Evolutionary conservation across 2,888 invertebrate genomes (phyloP), one percentile per base, ranked within the genome.

Genomic region (Phoenoteleia sp.): DNA sequence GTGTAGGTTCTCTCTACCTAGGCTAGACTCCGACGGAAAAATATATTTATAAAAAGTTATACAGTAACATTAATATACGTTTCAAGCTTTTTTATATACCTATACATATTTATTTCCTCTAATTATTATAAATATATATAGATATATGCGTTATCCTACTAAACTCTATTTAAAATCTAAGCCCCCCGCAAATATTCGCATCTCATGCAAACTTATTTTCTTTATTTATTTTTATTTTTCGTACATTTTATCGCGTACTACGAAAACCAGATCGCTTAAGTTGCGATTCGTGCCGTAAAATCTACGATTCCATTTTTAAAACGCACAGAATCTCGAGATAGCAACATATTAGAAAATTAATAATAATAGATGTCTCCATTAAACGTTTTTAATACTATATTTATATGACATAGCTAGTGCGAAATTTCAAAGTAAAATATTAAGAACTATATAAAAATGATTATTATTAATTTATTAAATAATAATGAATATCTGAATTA

Each of bases 1-100:
- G 90, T 92, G 91, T 92, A 91, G 91, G 91, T 91, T 86, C 45
- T 83, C 88, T 92, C 92, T 93, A 93, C 92, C 93, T 93, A 93
- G 91, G 92, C 93, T 93, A 93, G 91, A 93, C 92, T 93, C 92
- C 92, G 93, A 93, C 93, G 93, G 91, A 93, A 93, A 93, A 93
- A 93, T 93, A 93, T 93, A 93, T 93, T 93, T 93, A 93, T 93
- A 93, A 93, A 93, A 93, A 93, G 93, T 93, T 93, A 93, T 93
- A 93, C 92, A 92, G 92, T 93, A 91, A 92, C 89, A 90, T 92
- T 89, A 89, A 91, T 91, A 91, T 93, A 93, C 89, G 92, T 92
- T 93, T 92, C 91, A 93, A 93, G 93, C 93, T 91, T 92, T 91
- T 91, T 91, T 92, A 92, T 92, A 91, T 91, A 88, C 89, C 87